A percentile compares a stretch with the other conserved stretches of the same genome.
These are phyloP conservation scores for Oscheius sp. DNA, from an alignment of 2,888 invertebrate species.

Conservation along the genomic window DNA sequence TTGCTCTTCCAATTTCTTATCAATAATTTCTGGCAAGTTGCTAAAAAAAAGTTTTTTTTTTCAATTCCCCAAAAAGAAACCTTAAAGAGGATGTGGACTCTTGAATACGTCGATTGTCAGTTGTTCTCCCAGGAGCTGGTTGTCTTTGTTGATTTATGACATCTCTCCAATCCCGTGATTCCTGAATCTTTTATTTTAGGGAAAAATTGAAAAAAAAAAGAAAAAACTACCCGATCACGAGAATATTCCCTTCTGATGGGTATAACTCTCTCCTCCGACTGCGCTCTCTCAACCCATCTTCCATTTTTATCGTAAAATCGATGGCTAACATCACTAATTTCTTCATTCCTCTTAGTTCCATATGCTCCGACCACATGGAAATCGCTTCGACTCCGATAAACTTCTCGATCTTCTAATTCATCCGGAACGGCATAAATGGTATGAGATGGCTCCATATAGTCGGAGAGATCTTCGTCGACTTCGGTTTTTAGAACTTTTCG, in stretches of 20 bases:
- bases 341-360: slow-evolving; percentile 24
- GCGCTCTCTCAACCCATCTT: slow-evolving; percentile 36
- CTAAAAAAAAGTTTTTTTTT: slow-evolving; percentile 21
- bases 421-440: slow-evolving; percentile 12
- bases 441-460: slow-evolving; percentile 9
- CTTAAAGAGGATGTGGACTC: slow-evolving; percentile 26
- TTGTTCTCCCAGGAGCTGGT: slow-evolving; percentile 45
- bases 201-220: too few relatives aligned
- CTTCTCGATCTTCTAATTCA: not conserved
- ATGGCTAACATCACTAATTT: slow-evolving; percentile 39
- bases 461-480: slow-evolving; percentile 1
- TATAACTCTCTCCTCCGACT: slow-evolving; percentile 22
- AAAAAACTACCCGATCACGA: too few relatives aligned
- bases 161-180: slow-evolving; percentile 53
- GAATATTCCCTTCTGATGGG: slow-evolving; percentile 43
- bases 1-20: slow-evolving; percentile 41
- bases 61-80: not conserved
- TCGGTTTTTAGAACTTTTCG: slow-evolving; percentile 13
- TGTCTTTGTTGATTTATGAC: slow-evolving; percentile 57
- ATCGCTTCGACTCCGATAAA: not conserved
- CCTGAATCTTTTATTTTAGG: slow-evolving; percentile 33
- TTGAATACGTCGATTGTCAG: slow-evolving; percentile 23
- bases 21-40: slow-evolving; percentile 48
- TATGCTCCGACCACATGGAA: slow-evolving; percentile 43
- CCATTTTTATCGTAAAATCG: slow-evolving; percentile 54